Percentiles rank a stretch among this genome's conserved stretches.
Conservation (phyloP, 2,888 invertebrate genomes). For the Orthosia gracilis region DNA sequence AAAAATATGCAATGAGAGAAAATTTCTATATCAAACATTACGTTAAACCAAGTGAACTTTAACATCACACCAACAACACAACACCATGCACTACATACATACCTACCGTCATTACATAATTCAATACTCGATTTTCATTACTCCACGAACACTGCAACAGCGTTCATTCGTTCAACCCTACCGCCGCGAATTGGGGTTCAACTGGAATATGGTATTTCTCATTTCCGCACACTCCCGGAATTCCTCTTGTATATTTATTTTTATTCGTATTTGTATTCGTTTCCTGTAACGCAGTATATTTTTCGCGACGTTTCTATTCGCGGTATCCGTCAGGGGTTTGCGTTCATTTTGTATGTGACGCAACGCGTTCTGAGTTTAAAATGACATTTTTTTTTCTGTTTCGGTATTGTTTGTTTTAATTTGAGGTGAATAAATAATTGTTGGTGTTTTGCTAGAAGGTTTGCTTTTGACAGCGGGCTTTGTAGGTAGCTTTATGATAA, state of each 20-base stretch:
- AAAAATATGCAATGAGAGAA: background rate
- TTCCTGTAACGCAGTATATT: conserved; percentile 86
- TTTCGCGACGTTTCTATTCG: conserved; percentile 83
- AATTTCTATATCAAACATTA: background rate
- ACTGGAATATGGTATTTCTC: conserved; percentile 87
- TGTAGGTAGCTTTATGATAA: background rate
- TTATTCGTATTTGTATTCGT: conserved; percentile 90
- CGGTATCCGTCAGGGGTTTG: conserved; percentile 64
- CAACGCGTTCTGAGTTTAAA: conserved; percentile 27
- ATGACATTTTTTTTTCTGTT: background rate
- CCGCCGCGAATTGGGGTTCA: conserved; percentile 73
- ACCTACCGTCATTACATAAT: conserved; percentile 45
- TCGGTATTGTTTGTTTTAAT: conserved; percentile 30
- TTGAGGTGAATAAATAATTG: conserved; percentile 5
- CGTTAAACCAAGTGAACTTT: conserved; percentile 7
- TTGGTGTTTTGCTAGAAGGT: background rate
- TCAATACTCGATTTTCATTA: conserved; percentile 59
- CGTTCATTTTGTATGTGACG: conserved; percentile 65
- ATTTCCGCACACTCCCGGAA: conserved; percentile 82
- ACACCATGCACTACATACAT: background rate
- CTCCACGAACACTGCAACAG: conserved; percentile 28
- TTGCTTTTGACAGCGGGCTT: background rate
- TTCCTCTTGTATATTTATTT: conserved; percentile 86
- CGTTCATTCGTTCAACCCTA: conserved; percentile 73
- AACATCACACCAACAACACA: background rate